Conservation (phyloP, 1,140 invertebrate species). For the Sogatella furcifera region DNA sequence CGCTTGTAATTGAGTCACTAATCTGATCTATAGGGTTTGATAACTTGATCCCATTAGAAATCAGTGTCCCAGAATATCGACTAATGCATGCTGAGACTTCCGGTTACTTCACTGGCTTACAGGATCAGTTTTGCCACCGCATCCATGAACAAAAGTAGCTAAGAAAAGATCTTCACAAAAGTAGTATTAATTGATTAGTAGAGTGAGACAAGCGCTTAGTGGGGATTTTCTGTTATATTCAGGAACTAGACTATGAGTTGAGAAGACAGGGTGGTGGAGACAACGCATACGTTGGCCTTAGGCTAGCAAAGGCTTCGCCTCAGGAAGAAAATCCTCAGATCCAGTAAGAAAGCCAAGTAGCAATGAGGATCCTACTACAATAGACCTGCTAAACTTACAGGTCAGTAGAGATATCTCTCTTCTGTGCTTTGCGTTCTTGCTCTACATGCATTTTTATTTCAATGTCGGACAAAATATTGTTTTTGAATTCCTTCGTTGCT, state of each 20-base stretch:
- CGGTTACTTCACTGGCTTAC: neutral
- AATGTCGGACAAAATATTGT: too few species aligned
- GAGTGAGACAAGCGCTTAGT: neutral
- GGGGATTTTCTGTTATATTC: conserved; percentile 2
- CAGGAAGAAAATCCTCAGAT: conserved; percentile 15
- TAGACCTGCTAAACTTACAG: conserved; percentile 19
- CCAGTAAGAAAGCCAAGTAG: conserved; percentile 5
- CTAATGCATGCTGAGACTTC: too few species aligned
- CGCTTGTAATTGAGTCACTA: too few species aligned
- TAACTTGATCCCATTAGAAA: too few species aligned
- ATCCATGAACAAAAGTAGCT: too few species aligned
- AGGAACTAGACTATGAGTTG: conserved; percentile 77
- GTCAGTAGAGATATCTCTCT: conserved; percentile 4
- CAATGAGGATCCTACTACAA: conserved; percentile 5
- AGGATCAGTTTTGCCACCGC: too few species aligned
- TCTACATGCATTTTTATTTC: too few species aligned
- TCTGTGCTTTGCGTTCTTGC: too few species aligned
- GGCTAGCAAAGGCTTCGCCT: conserved; percentile 49
- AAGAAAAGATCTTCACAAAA: too few species aligned
- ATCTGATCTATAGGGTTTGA: too few species aligned
- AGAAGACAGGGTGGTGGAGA: conserved; percentile 40
- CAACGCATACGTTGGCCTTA: conserved; percentile 70
- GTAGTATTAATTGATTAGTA: neutral
- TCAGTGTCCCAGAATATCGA: too few species aligned
- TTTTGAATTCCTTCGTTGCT: too few species aligned